Evolutionary conservation across 2,113 vertebrate species (phyloP), one percentile per base, ranked within the genome.

Genomic region (Chunga burmeisteri): DNA sequence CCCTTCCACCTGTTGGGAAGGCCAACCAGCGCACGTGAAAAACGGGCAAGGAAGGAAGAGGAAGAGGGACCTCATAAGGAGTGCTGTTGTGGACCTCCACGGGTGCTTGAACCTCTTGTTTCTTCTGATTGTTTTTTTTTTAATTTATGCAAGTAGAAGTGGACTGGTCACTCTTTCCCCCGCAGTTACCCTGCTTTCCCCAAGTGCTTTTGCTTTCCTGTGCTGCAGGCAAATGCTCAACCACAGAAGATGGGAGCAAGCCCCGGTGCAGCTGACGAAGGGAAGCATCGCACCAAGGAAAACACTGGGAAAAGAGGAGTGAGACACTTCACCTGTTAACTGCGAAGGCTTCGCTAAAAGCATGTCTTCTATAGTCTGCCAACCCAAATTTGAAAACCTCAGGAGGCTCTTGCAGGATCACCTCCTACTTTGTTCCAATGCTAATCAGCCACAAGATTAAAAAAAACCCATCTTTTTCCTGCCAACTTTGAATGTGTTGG

Each of bases 21-120:
- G 13, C 7, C 67, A 67, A 34, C 10, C 20, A 40, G 15, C 0
- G 4, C 26, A 42, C 10, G 5, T 3, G 0, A 53, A 26, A 38
- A 7, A 53, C 1, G 9, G 42, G 26, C 15, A 36, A 70, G 15
- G 32, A 65, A 63, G 22, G 38, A 58, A n/a, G 42, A 71, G 36
- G 30, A 93, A 56, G 23, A n/a, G 8, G 6, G 15, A 21, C 27
- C 21, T 46, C 46, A 55, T 6, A 23, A 59, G 30, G 4, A 0
- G 2, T 46, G 11, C 27, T 61, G 53, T 21, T n/a, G 20, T 38
- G 53, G 10, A 23, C 6, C 5, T n/a, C 44, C 2, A 4, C 1
- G 15, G 29, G 5, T 56, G 17, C 36, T 72, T 1, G 0, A 21
- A 21, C 30, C 26, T 79, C 53, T n/a, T 19, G 3, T 44, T 81